Base-by-base conservation (phyloP, 2,797 vertebrate genomes). In the Agapornis canus region DNA sequence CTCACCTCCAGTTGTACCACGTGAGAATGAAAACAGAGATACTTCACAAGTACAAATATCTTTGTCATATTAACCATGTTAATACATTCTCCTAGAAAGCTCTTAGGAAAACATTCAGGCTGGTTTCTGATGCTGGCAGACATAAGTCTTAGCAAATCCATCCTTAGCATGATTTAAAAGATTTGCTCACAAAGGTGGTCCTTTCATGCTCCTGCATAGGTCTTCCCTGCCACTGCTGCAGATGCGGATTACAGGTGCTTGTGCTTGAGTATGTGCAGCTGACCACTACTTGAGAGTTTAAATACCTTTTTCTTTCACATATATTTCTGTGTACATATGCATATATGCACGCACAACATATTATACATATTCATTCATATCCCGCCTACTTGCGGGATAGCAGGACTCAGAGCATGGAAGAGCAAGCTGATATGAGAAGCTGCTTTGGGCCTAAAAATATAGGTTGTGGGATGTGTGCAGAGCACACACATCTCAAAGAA, bases 331-430 rank as follows among this genome's bases (percentile, higher is more conserved):
- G 80, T 69, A 78, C 39, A 69, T 78, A 32, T 68, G 39, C 42
- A 68, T 52, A 76, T 61, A 78, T 11, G 51, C 21, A 87, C 49
- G 76, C 45, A 80, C 21, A 79, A 57, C 54, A 61, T 37, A 26
- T 57, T 82, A 60, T 77, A 47, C 77, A 89, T 90, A 89, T 92
- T 90, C 89, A 87, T 92, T 81, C 77, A 88, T 73, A 75, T 25
- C 54, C 49, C 35, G 0, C 93, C 87, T 52, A 78, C 91, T 77
- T 61, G 47, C 49, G 78, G 32, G 65, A 49, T 48, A 75, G 54
- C 47, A 77, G 65, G 52, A 65, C 65, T 83, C 22, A 0, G 57
- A 1, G 57, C 85, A 83, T 2, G 4, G 85, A 91, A 81, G 35
- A 88, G 8, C 57, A 64, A 89, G 69, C 40, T 39, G 69, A 63